Evolutionary conservation across 2,797 vertebrate genomes (phyloP).

Genomic region (Sebastes cheni): DNA sequence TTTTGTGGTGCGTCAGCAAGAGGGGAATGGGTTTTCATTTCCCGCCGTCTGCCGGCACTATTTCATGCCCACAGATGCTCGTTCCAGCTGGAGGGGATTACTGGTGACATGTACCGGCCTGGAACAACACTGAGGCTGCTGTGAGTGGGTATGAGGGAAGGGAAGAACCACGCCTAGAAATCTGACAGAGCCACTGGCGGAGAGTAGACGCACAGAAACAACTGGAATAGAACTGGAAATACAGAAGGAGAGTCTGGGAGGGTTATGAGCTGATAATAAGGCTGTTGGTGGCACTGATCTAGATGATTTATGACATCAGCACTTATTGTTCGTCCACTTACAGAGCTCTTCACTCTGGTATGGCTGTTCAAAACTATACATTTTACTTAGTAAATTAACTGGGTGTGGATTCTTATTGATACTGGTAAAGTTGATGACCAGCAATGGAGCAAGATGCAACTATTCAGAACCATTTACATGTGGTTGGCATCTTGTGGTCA

Average conservation of each 20-base stretch:
- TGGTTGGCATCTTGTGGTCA: background rate
- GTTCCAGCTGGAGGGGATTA: constrained; percentile 76
- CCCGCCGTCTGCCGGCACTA: constrained; percentile 27
- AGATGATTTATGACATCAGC: background rate
- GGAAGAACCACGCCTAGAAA: constrained; percentile 79
- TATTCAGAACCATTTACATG: background rate
- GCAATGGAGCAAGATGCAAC: background rate
- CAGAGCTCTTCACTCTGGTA: background rate
- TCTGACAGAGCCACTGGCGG: constrained; percentile 55
- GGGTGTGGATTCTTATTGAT: background rate
- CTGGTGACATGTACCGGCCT: constrained; percentile 68
- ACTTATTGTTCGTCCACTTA: background rate
- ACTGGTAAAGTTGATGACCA: background rate
- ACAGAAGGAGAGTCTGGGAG: constrained; percentile 12
- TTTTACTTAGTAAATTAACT: background rate
- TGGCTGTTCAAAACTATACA: background rate
- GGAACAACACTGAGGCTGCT: constrained; percentile 68
- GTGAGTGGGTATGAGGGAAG: constrained; percentile 54
- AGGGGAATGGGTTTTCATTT: constrained; percentile 33
- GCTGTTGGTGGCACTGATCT: background rate
- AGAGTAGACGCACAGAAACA: constrained; percentile 51
- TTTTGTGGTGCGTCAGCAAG: constrained; percentile 33
- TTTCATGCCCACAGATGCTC: constrained; percentile 58
- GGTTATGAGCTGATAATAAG: background rate
- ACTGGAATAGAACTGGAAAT: constrained; percentile 53